These are phyloP conservation scores for Catharus minimus DNA, from an alignment of 2,113 vertebrate genomes.

Conservation along the genomic window DNA sequence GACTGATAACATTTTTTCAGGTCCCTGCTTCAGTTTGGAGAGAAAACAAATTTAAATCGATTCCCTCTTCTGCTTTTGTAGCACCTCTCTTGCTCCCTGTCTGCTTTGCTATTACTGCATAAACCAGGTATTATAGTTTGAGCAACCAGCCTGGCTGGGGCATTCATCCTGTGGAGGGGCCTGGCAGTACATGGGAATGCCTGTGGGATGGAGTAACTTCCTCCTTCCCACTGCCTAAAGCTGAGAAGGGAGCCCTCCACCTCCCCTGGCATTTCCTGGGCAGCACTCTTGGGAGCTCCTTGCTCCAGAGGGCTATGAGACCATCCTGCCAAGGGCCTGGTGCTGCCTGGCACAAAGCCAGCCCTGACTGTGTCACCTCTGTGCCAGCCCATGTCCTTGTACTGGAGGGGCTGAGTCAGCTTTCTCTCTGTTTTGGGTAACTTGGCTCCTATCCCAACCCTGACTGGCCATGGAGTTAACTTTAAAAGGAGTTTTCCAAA, in stretches of 20 bases:
- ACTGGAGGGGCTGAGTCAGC: background rate
- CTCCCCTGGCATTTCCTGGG: background rate
- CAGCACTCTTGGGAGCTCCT: accelerated
- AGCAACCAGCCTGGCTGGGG: background rate
- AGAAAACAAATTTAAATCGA: background rate
- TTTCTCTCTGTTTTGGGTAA: background rate
- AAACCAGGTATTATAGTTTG: background rate
- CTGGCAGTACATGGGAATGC: background rate
- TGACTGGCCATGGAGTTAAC: background rate
- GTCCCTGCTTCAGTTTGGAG: background rate
- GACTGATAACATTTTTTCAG: background rate
- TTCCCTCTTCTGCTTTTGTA: background rate
- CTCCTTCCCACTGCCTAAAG: background rate
- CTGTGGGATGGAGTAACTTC: background rate
- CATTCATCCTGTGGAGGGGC: background rate
- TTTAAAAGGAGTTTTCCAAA: background rate
- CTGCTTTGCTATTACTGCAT: background rate
- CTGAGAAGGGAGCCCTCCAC: background rate
- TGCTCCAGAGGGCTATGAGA: background rate
- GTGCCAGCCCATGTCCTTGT: accelerated
- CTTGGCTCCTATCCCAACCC: background rate
- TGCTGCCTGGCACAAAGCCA: background rate
- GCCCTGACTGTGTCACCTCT: background rate
- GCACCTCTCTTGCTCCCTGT: background rate
- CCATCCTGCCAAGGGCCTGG: background rate